phyloP scores from a whole-genome alignment of 2,113 vertebrate species.

The Colaptes auratus region DNA sequence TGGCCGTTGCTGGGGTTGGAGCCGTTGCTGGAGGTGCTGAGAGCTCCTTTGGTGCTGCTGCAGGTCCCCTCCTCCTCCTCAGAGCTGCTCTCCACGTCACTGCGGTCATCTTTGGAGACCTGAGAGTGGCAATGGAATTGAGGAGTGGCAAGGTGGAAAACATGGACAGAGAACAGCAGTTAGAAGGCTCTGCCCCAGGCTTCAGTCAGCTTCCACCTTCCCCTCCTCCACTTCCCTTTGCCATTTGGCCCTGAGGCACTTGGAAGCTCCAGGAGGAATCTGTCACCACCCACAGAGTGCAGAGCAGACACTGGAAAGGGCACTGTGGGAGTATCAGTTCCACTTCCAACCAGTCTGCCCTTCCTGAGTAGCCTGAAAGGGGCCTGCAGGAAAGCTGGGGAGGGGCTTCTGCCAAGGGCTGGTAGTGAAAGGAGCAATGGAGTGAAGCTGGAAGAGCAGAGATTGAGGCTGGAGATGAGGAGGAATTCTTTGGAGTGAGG shows the following conservation, averaged over 20 bases:
- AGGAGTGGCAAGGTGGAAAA: background rate
- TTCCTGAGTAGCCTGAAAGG: no score
- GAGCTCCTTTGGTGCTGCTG: conserved; percentile 67
- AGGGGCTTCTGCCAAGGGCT: no score
- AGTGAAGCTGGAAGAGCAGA: no score
- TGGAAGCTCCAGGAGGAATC: background rate
- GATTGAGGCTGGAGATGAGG: no score
- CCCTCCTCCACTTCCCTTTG: background rate
- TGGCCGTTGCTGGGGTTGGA: conserved; percentile 90
- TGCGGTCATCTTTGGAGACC: conserved; percentile 95
- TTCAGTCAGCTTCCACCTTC: background rate
- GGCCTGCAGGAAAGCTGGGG: no score
- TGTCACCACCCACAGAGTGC: no score
- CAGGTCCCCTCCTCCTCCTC: conserved; percentile 83
- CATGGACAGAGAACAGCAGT: background rate
- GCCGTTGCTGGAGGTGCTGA: conserved; percentile 74
- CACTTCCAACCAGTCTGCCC: no score
- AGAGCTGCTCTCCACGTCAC: conserved; percentile 96
- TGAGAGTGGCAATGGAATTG: conserved; percentile 9
- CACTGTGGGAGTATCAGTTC: no score
- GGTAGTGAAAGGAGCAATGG: no score
- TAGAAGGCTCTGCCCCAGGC: background rate
- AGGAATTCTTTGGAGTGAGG: no score
- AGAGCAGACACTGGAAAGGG: no score
- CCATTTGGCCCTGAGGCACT: background rate